These are phyloP conservation scores for Ridgeia piscesae DNA, from an alignment of 1,140 invertebrate species.

Conservation along the genomic window DNA sequence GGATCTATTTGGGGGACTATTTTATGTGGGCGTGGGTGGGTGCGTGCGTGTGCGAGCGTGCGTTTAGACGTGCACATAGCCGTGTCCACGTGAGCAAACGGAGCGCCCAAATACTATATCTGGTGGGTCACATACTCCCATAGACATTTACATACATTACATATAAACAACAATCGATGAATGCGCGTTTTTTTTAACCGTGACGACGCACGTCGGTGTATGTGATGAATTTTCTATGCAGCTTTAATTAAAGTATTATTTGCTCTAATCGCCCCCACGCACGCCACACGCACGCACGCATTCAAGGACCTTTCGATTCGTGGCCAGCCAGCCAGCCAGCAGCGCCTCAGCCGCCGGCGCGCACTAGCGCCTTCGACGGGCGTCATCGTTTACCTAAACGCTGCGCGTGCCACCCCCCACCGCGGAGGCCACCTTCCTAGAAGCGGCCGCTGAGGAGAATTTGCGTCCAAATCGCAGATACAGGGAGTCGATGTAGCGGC, in stretches of 20 bases:
- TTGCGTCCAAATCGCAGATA: background rate
- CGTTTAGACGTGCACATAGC: background rate
- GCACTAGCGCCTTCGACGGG: background rate
- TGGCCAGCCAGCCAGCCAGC: background rate
- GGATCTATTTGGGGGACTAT: too few species aligned
- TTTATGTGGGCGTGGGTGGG: background rate
- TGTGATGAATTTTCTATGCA: background rate
- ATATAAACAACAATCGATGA: background rate
- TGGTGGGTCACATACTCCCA: background rate
- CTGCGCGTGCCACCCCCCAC: background rate
- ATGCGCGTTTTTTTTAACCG: background rate
- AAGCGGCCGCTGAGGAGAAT: background rate
- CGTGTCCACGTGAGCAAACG: background rate
- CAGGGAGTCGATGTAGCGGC: background rate
- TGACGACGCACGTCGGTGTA: background rate
- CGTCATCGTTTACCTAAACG: background rate
- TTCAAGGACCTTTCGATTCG: background rate
- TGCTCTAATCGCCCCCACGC: background rate
- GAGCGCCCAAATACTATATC: background rate
- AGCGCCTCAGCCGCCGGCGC: background rate
- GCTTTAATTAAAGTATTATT: slow-evolving; percentile 10
- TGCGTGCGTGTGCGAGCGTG: background rate
- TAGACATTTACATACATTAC: background rate
- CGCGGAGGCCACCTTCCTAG: background rate
- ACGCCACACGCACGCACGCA: background rate